A percentile compares a stretch with the other conserved stretches of the same genome.
Conservation (phyloP, 92 coral and sea anemone genomes). For the Zoanthus solanderi region DNA sequence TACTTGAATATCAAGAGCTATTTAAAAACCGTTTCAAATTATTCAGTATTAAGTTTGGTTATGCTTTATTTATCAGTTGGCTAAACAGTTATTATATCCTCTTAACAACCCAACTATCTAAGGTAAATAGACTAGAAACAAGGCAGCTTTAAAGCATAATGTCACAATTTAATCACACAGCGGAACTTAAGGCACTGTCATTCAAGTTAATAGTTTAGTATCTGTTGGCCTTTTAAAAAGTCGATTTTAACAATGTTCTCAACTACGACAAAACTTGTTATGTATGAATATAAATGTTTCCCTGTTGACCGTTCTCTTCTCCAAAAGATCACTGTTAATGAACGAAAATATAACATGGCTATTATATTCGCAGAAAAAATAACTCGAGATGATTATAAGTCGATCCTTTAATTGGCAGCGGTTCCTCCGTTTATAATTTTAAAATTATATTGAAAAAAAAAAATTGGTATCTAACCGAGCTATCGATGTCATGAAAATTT, state of each 20-base stretch:
- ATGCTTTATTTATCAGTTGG: conserved; percentile 1
- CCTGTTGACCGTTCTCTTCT: background rate
- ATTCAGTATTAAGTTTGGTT: conserved; percentile 10
- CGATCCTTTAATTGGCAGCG: background rate
- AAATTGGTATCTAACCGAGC: background rate
- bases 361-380: background rate
- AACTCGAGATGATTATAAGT: background rate
- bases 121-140: background rate
- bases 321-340: conserved; percentile 20
- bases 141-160: background rate
- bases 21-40: background rate
- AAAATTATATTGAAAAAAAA: background rate
- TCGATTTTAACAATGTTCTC: conserved; percentile 9
- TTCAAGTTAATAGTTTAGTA: background rate
- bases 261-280: background rate
- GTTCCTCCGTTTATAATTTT: background rate
- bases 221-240: conserved; percentile 17
- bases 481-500: conserved; percentile 1
- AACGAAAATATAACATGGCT: conserved; percentile 7
- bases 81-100: background rate
- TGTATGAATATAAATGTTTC: background rate
- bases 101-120: background rate
- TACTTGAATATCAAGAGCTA: background rate
- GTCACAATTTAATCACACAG: background rate
- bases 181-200: background rate